Evolutionary conservation across 2,888 invertebrate species (phyloP).

Genomic region (Acanthacorydalis orientalis): DNA sequence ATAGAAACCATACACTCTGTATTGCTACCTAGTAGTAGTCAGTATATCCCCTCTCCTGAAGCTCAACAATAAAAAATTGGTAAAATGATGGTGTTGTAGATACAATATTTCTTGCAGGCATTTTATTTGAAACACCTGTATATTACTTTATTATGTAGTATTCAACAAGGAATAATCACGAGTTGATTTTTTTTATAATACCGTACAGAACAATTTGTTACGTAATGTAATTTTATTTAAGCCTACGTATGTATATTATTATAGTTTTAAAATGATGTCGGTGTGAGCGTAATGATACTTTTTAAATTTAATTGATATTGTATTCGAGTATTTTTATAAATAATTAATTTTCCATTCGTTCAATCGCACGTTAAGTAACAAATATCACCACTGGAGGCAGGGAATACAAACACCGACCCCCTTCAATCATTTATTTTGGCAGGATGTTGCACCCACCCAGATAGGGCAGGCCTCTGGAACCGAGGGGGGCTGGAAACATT

Average conservation of each 20-base stretch:
- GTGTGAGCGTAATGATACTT: slow-evolving; percentile 3
- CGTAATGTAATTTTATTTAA: slow-evolving; percentile 2
- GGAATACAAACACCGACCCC: slow-evolving; percentile 6
- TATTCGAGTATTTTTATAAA: slow-evolving; percentile 4
- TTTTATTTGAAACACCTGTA: background rate
- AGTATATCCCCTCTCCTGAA: too few species aligned
- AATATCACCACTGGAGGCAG: slow-evolving; percentile 7
- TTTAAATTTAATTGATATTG: slow-evolving; percentile 4
- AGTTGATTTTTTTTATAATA: slow-evolving; percentile 4
- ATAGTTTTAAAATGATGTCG: slow-evolving; percentile 3
- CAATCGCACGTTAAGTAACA: slow-evolving; percentile 5
- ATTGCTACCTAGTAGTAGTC: too few species aligned
- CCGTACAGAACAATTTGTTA: slow-evolving; percentile 7
- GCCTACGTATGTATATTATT: slow-evolving; percentile 4
- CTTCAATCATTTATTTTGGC: slow-evolving; percentile 6
- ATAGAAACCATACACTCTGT: too few species aligned
- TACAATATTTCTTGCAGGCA: background rate
- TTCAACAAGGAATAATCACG: slow-evolving; percentile 4
- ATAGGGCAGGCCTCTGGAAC: slow-evolving; percentile 1
- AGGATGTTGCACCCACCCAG: slow-evolving; percentile 1
- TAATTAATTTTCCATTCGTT: slow-evolving; percentile 4
- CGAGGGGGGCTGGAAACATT: slow-evolving; percentile 6
- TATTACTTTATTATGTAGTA: slow-evolving; percentile 2
- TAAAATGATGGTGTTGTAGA: too few species aligned
- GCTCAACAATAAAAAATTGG: too few species aligned